Evolutionary conservation across 2,797 vertebrate species (phyloP), one percentile per base, ranked within the genome.

Genomic region (Megaceryle alcyon): DNA sequence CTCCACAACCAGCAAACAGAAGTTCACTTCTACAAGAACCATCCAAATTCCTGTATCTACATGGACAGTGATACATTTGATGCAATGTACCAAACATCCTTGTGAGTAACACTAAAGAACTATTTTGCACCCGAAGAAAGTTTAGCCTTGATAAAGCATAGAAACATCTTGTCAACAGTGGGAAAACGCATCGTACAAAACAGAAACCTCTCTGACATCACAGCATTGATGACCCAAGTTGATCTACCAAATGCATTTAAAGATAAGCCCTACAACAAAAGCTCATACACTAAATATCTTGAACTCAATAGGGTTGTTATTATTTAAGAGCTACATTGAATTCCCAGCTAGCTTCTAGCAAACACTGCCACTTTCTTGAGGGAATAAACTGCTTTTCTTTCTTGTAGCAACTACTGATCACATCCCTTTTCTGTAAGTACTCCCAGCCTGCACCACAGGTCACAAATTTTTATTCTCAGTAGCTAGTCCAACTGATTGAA

Each of bases 21-120:
- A 69, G 7, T 3, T 13, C 19, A 0, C 41, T 90, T 56, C 3
- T 2, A 16, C 26, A 77, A 31, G 46, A 82, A 5, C 10, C 21
- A 82, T 6, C 21, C 46, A 69, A 60, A 35, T 3, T 44, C 35
- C 57, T 9, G 1, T 11, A 44, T 6, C 59, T 21, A 49, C 70
- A 44, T 0, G 0, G 44, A 48, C 0, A 0, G 8, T 0, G 0
- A 51, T 1, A 29, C 4, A 19, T 19, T 19, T 37, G 7, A 65
- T 29, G 68, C 39, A 23, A 43, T 1, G 33, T 25, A 65, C 37
- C 29, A 61, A 86, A 66, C 0, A 1, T 3, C 26, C 21, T 57
- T 3, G 8, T 3, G 9, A n/a, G 41, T 54, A 29, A 82, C 19
- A 14, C 11, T 49, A 7, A 91, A 56, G 26, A 57, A 54, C 7